Evolutionary conservation across 30 jellyfish, hydroid and myxozoan species (phyloP).

Genomic region (Aurelia aurita): DNA sequence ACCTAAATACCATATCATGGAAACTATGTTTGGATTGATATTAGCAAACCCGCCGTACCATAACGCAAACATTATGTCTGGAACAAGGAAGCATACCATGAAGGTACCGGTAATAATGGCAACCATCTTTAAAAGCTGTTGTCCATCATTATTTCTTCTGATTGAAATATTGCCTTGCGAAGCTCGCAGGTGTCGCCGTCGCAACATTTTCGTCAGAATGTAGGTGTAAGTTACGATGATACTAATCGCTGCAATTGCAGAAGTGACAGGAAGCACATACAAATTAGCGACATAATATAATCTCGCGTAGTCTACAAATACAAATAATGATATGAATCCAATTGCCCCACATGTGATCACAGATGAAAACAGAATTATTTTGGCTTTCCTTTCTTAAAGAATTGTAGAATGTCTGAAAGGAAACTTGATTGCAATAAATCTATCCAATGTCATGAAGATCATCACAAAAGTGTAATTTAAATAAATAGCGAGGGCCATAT

Average conservation of each 20-base stretch:
- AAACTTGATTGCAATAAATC: background rate
- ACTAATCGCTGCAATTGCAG: background rate
- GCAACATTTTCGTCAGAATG: background rate
- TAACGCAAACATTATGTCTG: background rate
- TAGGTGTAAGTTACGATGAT: background rate
- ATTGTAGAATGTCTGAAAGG: background rate
- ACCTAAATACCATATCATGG: background rate
- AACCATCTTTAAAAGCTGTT: background rate
- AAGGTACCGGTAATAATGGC: background rate
- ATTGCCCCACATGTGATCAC: background rate
- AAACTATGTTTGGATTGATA: no score
- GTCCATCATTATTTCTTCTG: background rate
- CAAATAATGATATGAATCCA: background rate
- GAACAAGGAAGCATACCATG: background rate
- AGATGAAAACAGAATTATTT: background rate
- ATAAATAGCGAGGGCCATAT: background rate
- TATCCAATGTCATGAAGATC: background rate
- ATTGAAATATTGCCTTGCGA: background rate
- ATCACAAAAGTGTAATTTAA: background rate
- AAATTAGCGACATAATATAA: background rate
- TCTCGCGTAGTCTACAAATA: background rate
- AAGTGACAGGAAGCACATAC: background rate
- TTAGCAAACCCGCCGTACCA: background rate
- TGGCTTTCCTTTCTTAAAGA: background rate
- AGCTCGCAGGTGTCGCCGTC: background rate